phyloP scores from a whole-genome alignment of 2,888 invertebrate species.

The Pyrrhia umbra region DNA sequence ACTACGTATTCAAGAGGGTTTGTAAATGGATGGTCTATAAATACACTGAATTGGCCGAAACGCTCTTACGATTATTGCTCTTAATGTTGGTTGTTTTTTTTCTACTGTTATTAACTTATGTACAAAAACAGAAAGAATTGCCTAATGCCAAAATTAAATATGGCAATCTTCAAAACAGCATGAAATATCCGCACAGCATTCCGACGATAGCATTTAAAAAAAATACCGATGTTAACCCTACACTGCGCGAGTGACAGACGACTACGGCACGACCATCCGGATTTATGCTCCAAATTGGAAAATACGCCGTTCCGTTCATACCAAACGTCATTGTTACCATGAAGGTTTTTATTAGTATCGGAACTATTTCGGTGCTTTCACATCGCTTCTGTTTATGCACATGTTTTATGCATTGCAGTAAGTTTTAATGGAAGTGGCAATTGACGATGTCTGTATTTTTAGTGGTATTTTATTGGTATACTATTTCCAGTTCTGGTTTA shows the following conservation, averaged over 20 bases:
- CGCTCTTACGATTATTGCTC: neutral
- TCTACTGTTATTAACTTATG: no score
- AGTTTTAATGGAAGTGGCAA: constrained; percentile 13
- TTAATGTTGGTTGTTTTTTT: neutral
- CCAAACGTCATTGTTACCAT: constrained; percentile 51
- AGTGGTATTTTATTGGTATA: constrained; percentile 28
- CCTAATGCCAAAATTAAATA: no score
- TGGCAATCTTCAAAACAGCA: no score
- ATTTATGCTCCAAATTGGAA: constrained; percentile 66
- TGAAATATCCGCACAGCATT: no score
- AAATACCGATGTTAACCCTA: constrained; percentile 44
- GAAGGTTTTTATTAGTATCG: constrained; percentile 51
- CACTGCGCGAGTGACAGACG: constrained; percentile 42
- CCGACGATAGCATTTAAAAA: constrained; percentile 1
- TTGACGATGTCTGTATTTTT: constrained; percentile 26
- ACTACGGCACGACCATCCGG: constrained; percentile 46
- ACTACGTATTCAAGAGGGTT: neutral
- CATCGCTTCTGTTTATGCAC: constrained; percentile 5
- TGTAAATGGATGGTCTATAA: neutral
- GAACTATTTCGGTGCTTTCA: constrained; percentile 34
- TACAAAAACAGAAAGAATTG: no score
- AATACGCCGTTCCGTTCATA: constrained; percentile 53
- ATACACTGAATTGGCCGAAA: neutral
- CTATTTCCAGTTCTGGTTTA: constrained; percentile 12
- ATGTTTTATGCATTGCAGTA: constrained; percentile 37